Conservation (phyloP, 2,888 invertebrate genomes). For the Apomyelois bistriatella region DNA sequence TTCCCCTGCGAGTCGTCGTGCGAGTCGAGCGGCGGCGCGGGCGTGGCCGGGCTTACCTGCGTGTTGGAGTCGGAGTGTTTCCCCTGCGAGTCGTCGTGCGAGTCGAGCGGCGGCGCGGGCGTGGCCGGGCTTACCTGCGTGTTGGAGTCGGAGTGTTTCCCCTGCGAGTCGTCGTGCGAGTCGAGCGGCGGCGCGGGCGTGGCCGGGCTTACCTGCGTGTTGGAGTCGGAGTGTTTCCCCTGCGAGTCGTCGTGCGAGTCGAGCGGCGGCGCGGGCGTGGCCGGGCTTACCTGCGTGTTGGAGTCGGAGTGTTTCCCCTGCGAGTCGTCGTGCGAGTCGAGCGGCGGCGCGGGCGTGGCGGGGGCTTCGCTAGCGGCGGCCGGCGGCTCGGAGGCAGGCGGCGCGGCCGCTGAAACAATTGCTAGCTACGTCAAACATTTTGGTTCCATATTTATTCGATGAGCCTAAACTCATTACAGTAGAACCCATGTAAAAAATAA, state of each 20-base stretch:
- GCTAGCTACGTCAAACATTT: too few species aligned
- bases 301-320: constrained; percentile 88
- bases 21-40: constrained; percentile 59
- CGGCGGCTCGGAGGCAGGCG: constrained; percentile 26
- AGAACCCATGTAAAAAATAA: too few species aligned
- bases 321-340: constrained; percentile 83
- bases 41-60: constrained; percentile 42
- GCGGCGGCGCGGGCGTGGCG: constrained; percentile 60
- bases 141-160: too few species aligned
- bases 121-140: constrained; percentile 38
- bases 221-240: too few species aligned
- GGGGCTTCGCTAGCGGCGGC: constrained; percentile 41
- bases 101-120: constrained; percentile 63
- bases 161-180: too few species aligned
- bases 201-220: constrained; percentile 59
- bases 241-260: too few species aligned
- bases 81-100: too few species aligned
- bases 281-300: constrained; percentile 80
- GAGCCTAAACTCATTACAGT: too few species aligned
- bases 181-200: too few species aligned
- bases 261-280: too few species aligned
- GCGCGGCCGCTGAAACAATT: constrained; percentile 16
- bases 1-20: too few species aligned
- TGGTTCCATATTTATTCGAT: too few species aligned
- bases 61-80: constrained; percentile 84